Conservation (phyloP, 2,888 invertebrate genomes). For the Celastrina argiolus region DNA sequence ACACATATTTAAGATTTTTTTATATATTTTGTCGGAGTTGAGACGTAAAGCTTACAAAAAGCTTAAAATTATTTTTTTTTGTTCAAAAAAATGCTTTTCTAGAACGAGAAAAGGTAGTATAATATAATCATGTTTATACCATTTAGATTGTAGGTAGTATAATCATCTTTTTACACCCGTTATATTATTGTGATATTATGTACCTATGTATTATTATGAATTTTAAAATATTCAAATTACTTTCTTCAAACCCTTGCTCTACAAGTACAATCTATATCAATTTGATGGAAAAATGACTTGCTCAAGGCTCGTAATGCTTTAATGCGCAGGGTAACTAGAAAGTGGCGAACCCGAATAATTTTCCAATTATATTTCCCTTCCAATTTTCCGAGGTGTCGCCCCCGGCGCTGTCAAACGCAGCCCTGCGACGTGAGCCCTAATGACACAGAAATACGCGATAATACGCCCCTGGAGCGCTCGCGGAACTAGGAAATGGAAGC, state of each 20-base stretch:
- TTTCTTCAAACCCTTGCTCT: background rate
- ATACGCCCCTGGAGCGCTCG: slow-evolving; percentile 9
- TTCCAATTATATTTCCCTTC: slow-evolving; percentile 77
- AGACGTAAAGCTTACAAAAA: no score
- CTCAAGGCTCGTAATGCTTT: slow-evolving; percentile 38
- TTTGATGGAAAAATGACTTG: slow-evolving; percentile 34
- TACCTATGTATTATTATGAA: background rate
- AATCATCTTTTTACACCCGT: no score
- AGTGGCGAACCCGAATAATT: slow-evolving; percentile 72
- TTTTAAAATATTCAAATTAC: background rate
- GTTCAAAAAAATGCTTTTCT: no score
- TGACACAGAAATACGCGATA: slow-evolving; percentile 20
- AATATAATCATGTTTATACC: no score
- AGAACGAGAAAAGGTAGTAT: no score
- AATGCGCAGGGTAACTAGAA: slow-evolving; percentile 46
- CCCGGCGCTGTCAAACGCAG: slow-evolving; percentile 75
- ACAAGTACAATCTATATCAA: slow-evolving; percentile 23
- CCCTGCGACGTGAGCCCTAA: slow-evolving; percentile 38
- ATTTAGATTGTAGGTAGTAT: no score
- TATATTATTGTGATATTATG: background rate
- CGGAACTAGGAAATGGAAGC: background rate
- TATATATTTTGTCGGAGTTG: no score
- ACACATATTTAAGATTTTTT: no score
- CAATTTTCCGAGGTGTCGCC: slow-evolving; percentile 77
- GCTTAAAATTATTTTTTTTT: no score